These are phyloP conservation scores for Sphinx pinastri DNA, from an alignment of 2,888 invertebrate genomes.

Conservation along the genomic window DNA sequence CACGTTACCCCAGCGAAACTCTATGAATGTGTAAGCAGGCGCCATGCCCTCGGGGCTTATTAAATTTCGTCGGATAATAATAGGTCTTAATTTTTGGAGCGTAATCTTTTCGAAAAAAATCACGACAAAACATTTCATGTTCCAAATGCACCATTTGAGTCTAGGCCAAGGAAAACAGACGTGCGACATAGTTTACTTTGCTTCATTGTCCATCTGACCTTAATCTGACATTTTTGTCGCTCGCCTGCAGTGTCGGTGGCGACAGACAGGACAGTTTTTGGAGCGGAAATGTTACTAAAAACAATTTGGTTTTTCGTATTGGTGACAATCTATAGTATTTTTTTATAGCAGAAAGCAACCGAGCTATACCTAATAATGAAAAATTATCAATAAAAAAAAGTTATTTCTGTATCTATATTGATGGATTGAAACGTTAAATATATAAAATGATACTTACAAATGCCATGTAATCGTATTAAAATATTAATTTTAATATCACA, in stretches of 20 bases:
- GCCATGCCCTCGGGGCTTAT: constrained; percentile 24
- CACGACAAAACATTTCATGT: constrained; percentile 53
- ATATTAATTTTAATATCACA: too few relatives aligned
- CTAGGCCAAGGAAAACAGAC: constrained; percentile 64
- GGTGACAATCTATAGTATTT: too few relatives aligned
- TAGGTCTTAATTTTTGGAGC: constrained; percentile 25
- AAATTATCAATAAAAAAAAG: too few relatives aligned
- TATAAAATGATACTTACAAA: too few relatives aligned
- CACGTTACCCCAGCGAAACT: constrained; percentile 20
- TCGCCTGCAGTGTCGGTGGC: constrained; percentile 50
- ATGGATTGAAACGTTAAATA: too few relatives aligned
- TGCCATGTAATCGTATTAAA: too few relatives aligned
- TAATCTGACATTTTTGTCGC: constrained; percentile 65
- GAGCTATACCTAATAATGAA: too few relatives aligned
- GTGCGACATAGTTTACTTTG: constrained; percentile 52
- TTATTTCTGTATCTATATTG: too few relatives aligned
- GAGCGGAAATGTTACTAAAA: background rate
- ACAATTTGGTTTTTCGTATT: background rate
- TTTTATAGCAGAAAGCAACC: too few relatives aligned
- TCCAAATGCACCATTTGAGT: constrained; percentile 63
- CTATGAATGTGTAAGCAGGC: constrained; percentile 30
- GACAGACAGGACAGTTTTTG: constrained; percentile 40
- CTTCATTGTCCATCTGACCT: constrained; percentile 68
- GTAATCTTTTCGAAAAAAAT: constrained; percentile 37
- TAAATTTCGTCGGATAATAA: constrained; percentile 28